Evolutionary conservation across 2,797 vertebrate species (phyloP).

Genomic region (Characodon lateralis): DNA sequence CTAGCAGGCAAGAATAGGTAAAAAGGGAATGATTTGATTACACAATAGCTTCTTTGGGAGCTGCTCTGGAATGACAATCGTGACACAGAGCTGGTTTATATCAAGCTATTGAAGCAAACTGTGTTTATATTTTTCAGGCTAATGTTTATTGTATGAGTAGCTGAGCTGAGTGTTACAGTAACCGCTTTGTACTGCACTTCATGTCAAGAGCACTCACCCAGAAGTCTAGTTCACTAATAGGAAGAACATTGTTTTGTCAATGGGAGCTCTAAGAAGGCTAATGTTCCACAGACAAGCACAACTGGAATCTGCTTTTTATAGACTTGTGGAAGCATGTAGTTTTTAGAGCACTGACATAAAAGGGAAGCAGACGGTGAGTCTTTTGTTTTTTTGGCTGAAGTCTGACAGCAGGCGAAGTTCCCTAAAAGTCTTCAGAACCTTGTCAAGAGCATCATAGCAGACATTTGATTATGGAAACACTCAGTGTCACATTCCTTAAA

Average conservation of each 20-base stretch:
- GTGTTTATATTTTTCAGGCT: slow-evolving; percentile 5
- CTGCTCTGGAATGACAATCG: background rate
- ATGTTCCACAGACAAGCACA: slow-evolving; percentile 35
- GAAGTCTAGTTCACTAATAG: slow-evolving; percentile 40
- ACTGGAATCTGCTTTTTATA: slow-evolving; percentile 65
- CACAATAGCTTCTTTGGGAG: slow-evolving; percentile 5
- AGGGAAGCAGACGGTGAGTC: slow-evolving; percentile 48
- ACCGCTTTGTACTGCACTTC: slow-evolving; percentile 13
- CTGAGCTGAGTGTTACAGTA: slow-evolving; percentile 21
- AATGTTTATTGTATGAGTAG: slow-evolving; percentile 33
- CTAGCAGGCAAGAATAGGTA: background rate
- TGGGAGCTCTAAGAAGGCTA: slow-evolving; percentile 28
- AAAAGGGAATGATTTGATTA: background rate
- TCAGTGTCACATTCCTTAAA: slow-evolving; percentile 59
- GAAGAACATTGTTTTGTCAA: slow-evolving; percentile 32
- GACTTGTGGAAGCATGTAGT: slow-evolving; percentile 31
- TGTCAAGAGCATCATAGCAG: slow-evolving; percentile 50
- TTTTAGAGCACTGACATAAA: slow-evolving; percentile 71
- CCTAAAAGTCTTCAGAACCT: slow-evolving; percentile 47
- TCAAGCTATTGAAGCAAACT: background rate
- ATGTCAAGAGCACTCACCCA: slow-evolving; percentile 5
- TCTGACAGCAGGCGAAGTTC: slow-evolving; percentile 5
- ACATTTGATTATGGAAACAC: slow-evolving; percentile 53
- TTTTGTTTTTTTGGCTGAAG: slow-evolving; percentile 26
- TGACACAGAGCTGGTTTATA: background rate